A percentile compares a stretch with the other conserved stretches of the same genome.
These are phyloP conservation scores for Pseudopipra pipra DNA, from an alignment of 2,113 vertebrate genomes.

Conservation along the genomic window DNA sequence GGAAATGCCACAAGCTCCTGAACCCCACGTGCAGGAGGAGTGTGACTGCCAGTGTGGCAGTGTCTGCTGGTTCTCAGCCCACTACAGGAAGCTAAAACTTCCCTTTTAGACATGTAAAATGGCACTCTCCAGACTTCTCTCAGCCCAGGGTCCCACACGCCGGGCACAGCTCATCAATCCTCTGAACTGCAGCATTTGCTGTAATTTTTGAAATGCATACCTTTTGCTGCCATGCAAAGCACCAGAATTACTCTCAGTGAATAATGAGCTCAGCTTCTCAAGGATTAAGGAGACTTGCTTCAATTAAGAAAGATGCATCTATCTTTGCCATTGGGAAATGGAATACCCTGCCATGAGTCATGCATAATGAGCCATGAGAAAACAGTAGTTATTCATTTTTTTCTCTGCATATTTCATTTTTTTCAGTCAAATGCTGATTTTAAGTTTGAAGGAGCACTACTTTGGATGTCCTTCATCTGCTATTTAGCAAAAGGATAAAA, in stretches of 20 bases:
- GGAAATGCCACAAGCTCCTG: background rate
- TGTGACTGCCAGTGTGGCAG: background rate
- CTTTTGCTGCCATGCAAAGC: background rate
- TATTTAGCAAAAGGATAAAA: background rate
- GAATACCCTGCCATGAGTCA: constrained; percentile 1
- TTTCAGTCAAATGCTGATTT: background rate
- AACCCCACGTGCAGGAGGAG: background rate
- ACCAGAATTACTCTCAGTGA: background rate
- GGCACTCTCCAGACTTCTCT: background rate
- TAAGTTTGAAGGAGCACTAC: background rate
- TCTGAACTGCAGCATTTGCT: background rate
- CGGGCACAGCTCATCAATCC: background rate
- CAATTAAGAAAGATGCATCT: constrained; percentile 48
- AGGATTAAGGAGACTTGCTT: constrained; percentile 17
- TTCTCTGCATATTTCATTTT: background rate
- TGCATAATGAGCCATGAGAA: background rate
- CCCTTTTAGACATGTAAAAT: background rate
- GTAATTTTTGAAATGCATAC: background rate
- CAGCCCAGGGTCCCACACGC: background rate
- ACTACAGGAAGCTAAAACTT: background rate
- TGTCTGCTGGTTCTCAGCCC: background rate
- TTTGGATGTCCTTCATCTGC: background rate
- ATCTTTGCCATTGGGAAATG: constrained; percentile 41
- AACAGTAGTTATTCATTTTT: constrained; percentile 25
- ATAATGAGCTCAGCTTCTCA: background rate